Evolutionary conservation across 2,888 invertebrate genomes (phyloP).

Genomic region (Dendrolimus houi): DNA sequence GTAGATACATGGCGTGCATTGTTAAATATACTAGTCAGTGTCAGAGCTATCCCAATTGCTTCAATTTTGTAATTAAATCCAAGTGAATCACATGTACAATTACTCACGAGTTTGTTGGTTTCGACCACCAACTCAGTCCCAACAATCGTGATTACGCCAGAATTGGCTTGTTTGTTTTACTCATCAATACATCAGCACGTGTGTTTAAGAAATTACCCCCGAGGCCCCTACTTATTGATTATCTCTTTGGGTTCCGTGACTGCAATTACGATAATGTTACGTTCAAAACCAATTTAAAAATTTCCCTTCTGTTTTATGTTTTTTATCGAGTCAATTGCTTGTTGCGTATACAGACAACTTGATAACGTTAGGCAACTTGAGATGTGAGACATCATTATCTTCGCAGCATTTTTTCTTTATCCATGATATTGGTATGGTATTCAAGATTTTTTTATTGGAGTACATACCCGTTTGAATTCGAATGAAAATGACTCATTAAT

Average conservation of each 20-base stretch:
- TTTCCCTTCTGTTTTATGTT: slow-evolving; percentile 27
- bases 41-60: too few species aligned
- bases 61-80: too few species aligned
- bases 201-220: slow-evolving; percentile 36
- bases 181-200: slow-evolving; percentile 25
- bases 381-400: too few species aligned
- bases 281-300: slow-evolving; percentile 46
- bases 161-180: slow-evolving; percentile 41
- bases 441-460: too few species aligned
- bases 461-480: too few species aligned
- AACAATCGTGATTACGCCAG: slow-evolving; percentile 12
- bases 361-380: slow-evolving; percentile 3
- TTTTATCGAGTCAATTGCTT: slow-evolving; percentile 17
- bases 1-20: too few species aligned
- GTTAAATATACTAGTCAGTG: too few species aligned
- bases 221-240: slow-evolving; percentile 26
- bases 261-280: slow-evolving; percentile 50
- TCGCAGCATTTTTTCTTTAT: too few species aligned
- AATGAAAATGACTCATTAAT: too few species aligned
- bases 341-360: slow-evolving; percentile 8
- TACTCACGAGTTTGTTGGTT: not conserved
- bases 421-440: too few species aligned
- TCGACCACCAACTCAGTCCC: not conserved
- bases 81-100: not conserved
- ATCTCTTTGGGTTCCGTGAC: slow-evolving; percentile 18